These are phyloP conservation scores for Natator depressus DNA, from an alignment of 2,113 vertebrate genomes.

Conservation along the genomic window DNA sequence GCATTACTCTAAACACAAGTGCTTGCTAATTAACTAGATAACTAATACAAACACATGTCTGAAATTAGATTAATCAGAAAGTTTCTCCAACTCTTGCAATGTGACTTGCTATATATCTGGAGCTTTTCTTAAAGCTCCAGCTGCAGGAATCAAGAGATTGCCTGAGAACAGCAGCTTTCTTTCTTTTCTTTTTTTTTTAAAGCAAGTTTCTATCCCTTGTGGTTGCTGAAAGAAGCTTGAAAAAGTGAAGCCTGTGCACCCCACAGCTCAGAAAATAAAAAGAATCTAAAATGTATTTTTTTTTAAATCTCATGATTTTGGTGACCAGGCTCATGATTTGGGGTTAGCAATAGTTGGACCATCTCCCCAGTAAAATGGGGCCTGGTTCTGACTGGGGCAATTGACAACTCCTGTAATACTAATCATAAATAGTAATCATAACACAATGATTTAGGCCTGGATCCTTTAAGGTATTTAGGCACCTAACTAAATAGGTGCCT, in stretches of 20 bases:
- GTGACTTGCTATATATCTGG: not conserved
- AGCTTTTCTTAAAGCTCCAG: not conserved
- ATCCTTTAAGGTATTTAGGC: too few species aligned
- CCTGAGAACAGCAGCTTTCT: too few species aligned
- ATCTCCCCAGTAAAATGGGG: not conserved
- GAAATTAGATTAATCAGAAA: not conserved
- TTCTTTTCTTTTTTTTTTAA: not conserved
- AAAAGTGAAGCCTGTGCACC: not conserved
- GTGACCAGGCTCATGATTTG: not conserved
- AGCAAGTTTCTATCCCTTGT: not conserved
- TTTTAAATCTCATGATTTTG: not conserved
- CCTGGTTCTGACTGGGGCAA: not conserved
- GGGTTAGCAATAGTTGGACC: not conserved
- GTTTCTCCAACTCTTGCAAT: not conserved
- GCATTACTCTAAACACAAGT: not conserved
- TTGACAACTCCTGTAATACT: not conserved
- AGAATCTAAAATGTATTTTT: not conserved
- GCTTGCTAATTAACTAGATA: not conserved
- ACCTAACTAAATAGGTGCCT: too few species aligned
- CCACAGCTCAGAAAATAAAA: not conserved
- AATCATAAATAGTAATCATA: not conserved
- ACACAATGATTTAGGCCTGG: not conserved
- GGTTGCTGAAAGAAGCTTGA: not conserved
- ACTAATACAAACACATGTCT: not conserved
- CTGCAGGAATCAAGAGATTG: too few species aligned